Base-by-base conservation (phyloP, 2,113 vertebrate species). In the Myxocyprinus asiaticus region DNA sequence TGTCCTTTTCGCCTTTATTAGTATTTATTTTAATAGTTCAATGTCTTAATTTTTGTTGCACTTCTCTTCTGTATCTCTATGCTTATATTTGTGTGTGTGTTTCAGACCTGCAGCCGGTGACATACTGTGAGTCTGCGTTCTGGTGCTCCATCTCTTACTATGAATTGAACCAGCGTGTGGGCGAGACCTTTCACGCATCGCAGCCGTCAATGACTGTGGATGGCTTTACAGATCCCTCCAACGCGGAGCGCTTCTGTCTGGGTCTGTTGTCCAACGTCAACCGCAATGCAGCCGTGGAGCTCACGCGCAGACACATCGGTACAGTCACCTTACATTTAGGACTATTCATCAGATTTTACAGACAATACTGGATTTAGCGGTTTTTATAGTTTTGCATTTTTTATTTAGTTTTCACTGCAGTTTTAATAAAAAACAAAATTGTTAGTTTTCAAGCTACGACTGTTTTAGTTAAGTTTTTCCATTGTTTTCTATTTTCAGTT, bases 121-220 rank as follows among this genome's bases (percentile, higher is more conserved):
- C 96, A 42, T 99, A 99, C 91, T 98, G 98, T 0, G 98, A 99
- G 89, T 98, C 98, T 0, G 97, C 97, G 4, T 99, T 99, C 93
- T 99, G 98, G 98, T 98, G 98, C 87, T 98, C 98, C 0, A 99
- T 99, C 84, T 98, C 97, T 70, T 99, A 99, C 92, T 99, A 99
- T 0, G 97, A 99, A 85, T 94, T 99, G 84, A 99, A 99, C 93
- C 98, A 99, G 90, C 94, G 98, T 0, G 98, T 99, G 1, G 98
- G 97, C 10, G 97, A 99, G 93, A 99, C 96, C 0, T 99, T 99
- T 89, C 97, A 99, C 0, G 98, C 98, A 43, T 99, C 98, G 0
- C 98, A 99, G 89, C 98, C 98, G 0, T 99, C 97, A 7, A 96
- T 99, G 90, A 99, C 98, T 0, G 98, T 99, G 77, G 98, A 99